phyloP scores from a whole-genome alignment of 1,140 invertebrate genomes.

The Pseudomyrmex flavicornis region DNA sequence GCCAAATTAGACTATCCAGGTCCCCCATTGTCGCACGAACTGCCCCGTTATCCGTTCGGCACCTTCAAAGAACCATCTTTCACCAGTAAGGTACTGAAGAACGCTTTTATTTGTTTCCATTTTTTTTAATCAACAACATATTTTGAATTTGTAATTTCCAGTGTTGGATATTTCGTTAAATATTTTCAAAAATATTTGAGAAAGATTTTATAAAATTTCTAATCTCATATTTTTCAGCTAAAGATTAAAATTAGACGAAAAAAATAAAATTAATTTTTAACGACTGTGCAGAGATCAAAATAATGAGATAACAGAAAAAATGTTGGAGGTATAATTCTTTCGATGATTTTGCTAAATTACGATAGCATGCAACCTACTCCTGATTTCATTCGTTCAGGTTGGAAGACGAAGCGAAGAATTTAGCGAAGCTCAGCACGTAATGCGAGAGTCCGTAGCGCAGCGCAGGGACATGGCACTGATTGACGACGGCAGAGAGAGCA shows the following conservation, averaged over 20 bases:
- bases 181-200: no score
- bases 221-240: no score
- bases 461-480: slow-evolving; percentile 86
- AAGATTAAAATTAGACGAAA: no score
- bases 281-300: not conserved
- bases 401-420: slow-evolving; percentile 91
- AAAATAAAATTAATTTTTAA: not conserved
- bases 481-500: slow-evolving; percentile 79
- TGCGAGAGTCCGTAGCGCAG: slow-evolving; percentile 83
- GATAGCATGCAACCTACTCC: not conserved
- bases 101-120: not conserved
- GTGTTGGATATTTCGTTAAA: no score
- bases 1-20: slow-evolving; percentile 94
- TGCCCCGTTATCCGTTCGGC: slow-evolving; percentile 94
- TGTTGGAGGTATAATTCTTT: not conserved
- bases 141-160: no score
- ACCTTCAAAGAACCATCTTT: slow-evolving; percentile 92
- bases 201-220: no score
- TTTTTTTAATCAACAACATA: no score
- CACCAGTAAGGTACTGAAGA: slow-evolving; percentile 83
- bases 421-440: slow-evolving; percentile 88
- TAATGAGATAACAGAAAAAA: not conserved
- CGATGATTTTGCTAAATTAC: not conserved
- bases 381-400: slow-evolving; percentile 82
- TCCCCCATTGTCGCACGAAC: slow-evolving; percentile 89